A percentile compares a stretch with the other conserved stretches of the same genome.
Conservation (phyloP, 2,888 invertebrate species). For the Tipula lateralis region DNA sequence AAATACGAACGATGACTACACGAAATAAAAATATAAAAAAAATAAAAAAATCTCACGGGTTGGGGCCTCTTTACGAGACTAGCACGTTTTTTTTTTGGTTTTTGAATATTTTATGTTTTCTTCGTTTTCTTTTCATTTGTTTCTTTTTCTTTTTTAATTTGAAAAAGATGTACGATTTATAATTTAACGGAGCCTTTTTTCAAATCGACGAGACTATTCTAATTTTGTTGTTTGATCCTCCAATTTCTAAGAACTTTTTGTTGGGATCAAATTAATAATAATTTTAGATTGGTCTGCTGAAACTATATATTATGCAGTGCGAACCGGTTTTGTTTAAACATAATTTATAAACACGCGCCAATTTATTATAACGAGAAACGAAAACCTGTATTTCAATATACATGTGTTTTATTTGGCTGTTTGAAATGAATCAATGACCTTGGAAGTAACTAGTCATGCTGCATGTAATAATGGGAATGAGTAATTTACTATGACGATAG, state of each 20-base stretch:
- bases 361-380: neutral
- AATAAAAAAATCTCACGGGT: conserved; percentile 12
- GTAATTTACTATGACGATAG: neutral
- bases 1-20: conserved; percentile 11
- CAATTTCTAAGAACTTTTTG: neutral
- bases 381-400: neutral
- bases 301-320: neutral
- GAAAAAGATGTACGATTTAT: neutral
- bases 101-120: conserved; percentile 24
- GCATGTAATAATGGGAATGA: neutral
- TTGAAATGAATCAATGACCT: neutral
- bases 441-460: neutral
- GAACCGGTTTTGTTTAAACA: neutral
- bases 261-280: neutral
- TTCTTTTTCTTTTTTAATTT: neutral
- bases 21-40: neutral
- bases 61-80: neutral
- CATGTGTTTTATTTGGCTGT: neutral
- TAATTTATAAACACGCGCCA: neutral
- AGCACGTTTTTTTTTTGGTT: neutral
- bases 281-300: neutral
- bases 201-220: neutral
- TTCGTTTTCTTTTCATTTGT: conserved; percentile 2
- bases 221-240: neutral
- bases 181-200: neutral